Conservation (phyloP, 2,113 vertebrate species). For the Zosterops pallidus region DNA sequence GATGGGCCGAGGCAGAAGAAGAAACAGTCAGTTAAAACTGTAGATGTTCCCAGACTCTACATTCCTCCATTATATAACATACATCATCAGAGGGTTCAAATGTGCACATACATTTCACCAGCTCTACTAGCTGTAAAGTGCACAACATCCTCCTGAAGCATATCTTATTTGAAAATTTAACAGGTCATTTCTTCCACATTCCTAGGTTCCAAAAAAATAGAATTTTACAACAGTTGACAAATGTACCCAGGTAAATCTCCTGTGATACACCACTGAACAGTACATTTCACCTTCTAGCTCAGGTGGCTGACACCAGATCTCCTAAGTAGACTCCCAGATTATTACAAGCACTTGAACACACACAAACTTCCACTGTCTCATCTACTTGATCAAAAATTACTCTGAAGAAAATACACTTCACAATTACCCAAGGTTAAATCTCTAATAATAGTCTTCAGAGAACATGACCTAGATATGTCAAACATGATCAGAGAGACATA, state of each 20-base stretch:
- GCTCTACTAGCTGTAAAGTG: neutral
- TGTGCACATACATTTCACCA: neutral
- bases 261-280: accelerated
- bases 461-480: slow-evolving; percentile 71
- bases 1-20: neutral
- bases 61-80: neutral
- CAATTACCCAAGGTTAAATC: slow-evolving; percentile 70
- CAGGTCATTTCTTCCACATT: neutral
- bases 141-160: neutral
- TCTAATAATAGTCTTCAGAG: slow-evolving; percentile 59
- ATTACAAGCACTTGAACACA: neutral
- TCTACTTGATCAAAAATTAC: neutral
- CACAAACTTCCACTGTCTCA: neutral
- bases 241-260: neutral
- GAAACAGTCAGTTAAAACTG: neutral
- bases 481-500: slow-evolving; percentile 62
- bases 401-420: slow-evolving; percentile 53
- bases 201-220: neutral
- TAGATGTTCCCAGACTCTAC: neutral
- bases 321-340: neutral
- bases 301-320: neutral
- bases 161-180: neutral
- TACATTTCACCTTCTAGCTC: neutral
- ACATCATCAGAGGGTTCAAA: neutral
- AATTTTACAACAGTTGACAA: neutral